Evolutionary conservation across 2,113 vertebrate species (phyloP).

Genomic region (Heterotilapia buettikoferi): DNA sequence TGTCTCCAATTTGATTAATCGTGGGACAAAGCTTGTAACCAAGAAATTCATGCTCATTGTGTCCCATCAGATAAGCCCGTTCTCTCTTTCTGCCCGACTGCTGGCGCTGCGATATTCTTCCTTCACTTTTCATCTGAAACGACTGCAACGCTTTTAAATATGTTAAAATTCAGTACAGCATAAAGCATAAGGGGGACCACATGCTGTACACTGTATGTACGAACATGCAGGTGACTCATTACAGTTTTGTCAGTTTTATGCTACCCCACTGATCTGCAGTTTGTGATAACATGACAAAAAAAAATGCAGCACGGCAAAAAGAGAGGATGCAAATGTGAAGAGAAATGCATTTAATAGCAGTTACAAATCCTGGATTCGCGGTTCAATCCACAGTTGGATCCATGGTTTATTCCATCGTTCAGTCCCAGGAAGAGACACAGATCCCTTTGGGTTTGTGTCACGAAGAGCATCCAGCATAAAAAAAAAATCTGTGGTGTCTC

Average conservation of each 20-base stretch:
- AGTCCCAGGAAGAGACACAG: background rate
- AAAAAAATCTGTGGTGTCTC: background rate
- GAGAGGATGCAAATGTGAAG: background rate
- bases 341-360: background rate
- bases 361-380: rapidly evolving
- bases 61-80: background rate
- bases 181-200: background rate
- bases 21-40: background rate
- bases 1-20: background rate
- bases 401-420: too few species aligned
- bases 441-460: background rate
- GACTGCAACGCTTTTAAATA: background rate
- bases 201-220: background rate
- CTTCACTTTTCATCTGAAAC: background rate
- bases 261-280: background rate
- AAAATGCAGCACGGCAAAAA: background rate
- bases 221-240: background rate
- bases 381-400: background rate
- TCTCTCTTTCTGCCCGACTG: background rate
- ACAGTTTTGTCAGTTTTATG: background rate
- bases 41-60: background rate
- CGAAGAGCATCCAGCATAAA: background rate
- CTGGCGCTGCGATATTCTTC: background rate
- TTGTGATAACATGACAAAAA: background rate
- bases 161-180: background rate